Evolutionary conservation across 2,797 vertebrate species (phyloP), one percentile per base, ranked within the genome.

Genomic region (Rachycentron canadum): DNA sequence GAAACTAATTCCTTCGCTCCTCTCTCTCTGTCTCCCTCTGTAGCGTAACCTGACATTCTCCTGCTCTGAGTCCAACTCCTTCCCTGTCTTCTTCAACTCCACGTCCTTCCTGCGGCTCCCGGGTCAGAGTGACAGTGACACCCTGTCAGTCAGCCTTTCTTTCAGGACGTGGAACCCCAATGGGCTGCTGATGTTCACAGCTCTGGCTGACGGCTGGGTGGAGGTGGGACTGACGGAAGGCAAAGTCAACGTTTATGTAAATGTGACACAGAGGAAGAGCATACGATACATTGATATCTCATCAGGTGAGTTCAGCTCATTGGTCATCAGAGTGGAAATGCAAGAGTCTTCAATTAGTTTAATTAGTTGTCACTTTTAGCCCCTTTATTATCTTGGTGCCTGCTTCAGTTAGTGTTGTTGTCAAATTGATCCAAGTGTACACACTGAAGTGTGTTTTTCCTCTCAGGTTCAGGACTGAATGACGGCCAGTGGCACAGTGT

Each of bases 401-500:
- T 55, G 23, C n/a, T 14, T 53, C 21, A 43, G 0, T 64, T 53
- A 7, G 7, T 23, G 17, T 30, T 52, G 0, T 34, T 38, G 2
- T 1, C 23, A 1, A 6, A 38, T 38, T 38, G 7, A n/a, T 16
- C 26, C 10, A 19, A 36, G 28, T 38, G 8, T 21, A 11, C 9
- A 10, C 11, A 72, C 21, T 50, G 41, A 41, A 60, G 0, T 58
- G 3, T 63, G n/a, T 25, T 43, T 47, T 34, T 14, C 25, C 3
- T 25, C 21, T 2, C 60, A 99, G 98, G 98, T 25, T 96, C 96
- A 5, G 95, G 95, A 2, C 92, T 99, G 69, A 97, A 97, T 38
- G 97, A 99, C 0, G 98, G 98, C 2, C 98, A 98, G 80, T 99
- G 98, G 98, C 98, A 99, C 50, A 97, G 95, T 16, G 96, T 98